Evolutionary conservation across 1,140 invertebrate species (phyloP), one percentile per base, ranked within the genome.

Genomic region (Gryon sp.): DNA sequence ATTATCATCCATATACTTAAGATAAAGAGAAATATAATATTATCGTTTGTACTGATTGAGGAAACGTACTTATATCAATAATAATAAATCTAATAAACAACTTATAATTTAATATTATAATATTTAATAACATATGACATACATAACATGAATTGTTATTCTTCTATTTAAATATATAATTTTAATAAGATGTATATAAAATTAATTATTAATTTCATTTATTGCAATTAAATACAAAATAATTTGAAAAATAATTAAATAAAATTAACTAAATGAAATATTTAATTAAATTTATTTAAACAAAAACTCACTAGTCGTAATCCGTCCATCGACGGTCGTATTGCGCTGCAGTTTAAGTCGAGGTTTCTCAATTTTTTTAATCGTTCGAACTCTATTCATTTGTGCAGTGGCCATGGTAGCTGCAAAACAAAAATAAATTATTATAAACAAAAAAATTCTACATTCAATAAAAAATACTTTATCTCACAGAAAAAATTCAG

Each of bases 311-410:
- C 86, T 79, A 76, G 83, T 89, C 82, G 85, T 81, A 78, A 88
- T 88, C 80, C 86, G 81, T 70, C 84, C 86, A 82, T 88, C 87
- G 82, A 86, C 83, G 80, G 83, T 86, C 82, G 85, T 78, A 74
- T 83, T 83, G 74, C 87, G 84, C 60, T 84, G 87, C 69, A 87
- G 76, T 89, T 93, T 94, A 68, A 94, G 88, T 78, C 93, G 90
- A 68, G 93, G 93, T 80, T 93, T 91, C 87, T 94, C 93, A 76
- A 93, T 88, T 89, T 93, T 93, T 87, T 93, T 93, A 30, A 92
- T 90, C 30, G 87, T 89, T 79, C 90, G 83, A 48, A 87, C 80
- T 55, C 85, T 84, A 41, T 84, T 86, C 28, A 87, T 50, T 70
- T 87, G 86, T 74, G 83, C 84, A 46, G 83, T 82, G 69, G 87